A percentile compares a stretch with the other conserved stretches of the same genome.
Conservation (phyloP, 2,113 vertebrate genomes). For the Vidua chalybeata region DNA sequence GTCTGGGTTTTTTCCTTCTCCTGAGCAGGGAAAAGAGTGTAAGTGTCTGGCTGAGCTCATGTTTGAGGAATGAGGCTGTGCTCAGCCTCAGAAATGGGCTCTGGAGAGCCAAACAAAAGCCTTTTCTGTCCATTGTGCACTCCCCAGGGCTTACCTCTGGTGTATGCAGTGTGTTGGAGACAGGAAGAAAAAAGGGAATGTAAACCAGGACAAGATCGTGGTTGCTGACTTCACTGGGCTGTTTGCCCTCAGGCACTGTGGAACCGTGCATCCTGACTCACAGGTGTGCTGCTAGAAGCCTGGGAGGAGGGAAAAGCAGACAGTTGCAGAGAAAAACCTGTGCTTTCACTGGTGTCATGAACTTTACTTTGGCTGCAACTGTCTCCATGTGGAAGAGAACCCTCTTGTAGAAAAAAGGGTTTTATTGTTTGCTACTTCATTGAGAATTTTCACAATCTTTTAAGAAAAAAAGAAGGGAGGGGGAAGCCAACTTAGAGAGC, state of each 20-base stretch:
- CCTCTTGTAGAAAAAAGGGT: not conserved
- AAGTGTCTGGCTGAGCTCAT: not conserved
- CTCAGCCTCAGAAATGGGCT: not conserved
- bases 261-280: accelerated
- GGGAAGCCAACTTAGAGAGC: not conserved
- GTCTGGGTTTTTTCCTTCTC: not conserved
- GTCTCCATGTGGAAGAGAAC: not conserved
- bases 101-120: not conserved
- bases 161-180: accelerated
- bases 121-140: not conserved
- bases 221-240: not conserved
- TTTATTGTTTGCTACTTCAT: not conserved
- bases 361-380: not conserved
- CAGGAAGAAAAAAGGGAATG: not conserved
- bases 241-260: not conserved
- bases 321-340: not conserved
- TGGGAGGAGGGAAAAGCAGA: not conserved
- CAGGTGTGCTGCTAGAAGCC: not conserved
- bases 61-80: not conserved
- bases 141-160: not conserved
- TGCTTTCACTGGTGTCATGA: not conserved
- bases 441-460: not conserved
- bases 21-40: not conserved
- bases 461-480: not conserved
- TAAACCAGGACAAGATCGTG: not conserved